Evolutionary conservation across 2,113 vertebrate species (phyloP).

Genomic region (Halichoeres trimaculatus): DNA sequence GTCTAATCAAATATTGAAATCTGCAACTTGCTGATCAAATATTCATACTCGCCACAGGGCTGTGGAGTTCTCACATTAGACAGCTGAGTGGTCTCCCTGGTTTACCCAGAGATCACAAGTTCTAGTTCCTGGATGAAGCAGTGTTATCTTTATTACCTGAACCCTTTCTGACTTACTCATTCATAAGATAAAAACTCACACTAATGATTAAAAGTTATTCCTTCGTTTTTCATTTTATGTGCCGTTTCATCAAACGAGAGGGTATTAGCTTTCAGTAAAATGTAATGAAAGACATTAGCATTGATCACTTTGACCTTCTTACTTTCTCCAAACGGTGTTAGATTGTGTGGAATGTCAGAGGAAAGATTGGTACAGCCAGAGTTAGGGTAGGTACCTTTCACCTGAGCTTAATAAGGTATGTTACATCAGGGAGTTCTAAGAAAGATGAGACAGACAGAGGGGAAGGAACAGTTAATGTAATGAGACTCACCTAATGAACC

Average conservation of each 20-base stretch:
- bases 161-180: neutral
- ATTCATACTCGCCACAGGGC: conserved; percentile 65
- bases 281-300: rapidly evolving
- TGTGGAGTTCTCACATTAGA: conserved; percentile 55
- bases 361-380: neutral
- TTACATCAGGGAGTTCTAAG: conserved; percentile 19
- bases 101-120: conserved; percentile 41
- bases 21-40: conserved; percentile 67
- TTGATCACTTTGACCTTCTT: neutral
- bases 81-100: conserved; percentile 40
- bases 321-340: neutral
- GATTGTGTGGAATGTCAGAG: neutral
- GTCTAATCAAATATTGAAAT: conserved; percentile 72
- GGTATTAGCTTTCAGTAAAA: neutral
- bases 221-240: too few relatives aligned
- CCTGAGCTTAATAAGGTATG: neutral
- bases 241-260: neutral
- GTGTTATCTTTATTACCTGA: conserved; percentile 23
- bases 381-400: conserved; percentile 6
- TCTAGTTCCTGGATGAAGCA: conserved; percentile 40
- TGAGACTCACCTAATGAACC: conserved; percentile 24
- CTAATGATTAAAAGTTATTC: too few relatives aligned
- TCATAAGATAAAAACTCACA: neutral
- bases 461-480: conserved; percentile 6
- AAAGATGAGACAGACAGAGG: conserved; percentile 8